A percentile compares a stretch with the other conserved stretches of the same genome.
Conservation (phyloP, 2,113 vertebrate species). For the Neofelis nebulosa region DNA sequence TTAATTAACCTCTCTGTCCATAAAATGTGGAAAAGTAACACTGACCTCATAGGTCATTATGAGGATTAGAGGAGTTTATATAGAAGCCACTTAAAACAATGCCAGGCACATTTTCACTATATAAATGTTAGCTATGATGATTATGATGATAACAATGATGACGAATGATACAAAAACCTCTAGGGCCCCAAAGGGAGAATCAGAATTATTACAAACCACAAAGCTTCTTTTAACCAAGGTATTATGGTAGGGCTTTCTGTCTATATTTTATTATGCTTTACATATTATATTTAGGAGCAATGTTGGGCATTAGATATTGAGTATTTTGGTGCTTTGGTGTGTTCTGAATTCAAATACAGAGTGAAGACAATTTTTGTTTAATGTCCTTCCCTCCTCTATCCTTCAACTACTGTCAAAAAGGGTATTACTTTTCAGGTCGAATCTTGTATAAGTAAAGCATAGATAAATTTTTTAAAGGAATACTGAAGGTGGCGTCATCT, state of each 20-base stretch:
- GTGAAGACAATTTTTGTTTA: background rate
- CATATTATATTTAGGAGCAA: background rate
- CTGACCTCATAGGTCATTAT: background rate
- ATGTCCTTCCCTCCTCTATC: background rate
- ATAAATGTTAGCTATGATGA: background rate
- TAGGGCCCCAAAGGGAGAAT: background rate
- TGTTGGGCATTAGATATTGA: background rate
- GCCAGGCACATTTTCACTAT: background rate
- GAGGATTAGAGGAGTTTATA: conserved; percentile 4
- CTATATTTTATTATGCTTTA: background rate
- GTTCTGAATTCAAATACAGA: conserved; percentile 44
- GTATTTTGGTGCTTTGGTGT: background rate
- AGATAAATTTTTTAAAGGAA: conserved; percentile 21
- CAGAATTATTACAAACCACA: background rate
- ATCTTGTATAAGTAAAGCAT: background rate
- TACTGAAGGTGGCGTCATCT: background rate
- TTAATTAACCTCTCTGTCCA: background rate
- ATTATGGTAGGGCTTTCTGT: background rate
- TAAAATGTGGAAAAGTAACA: background rate
- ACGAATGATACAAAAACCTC: background rate
- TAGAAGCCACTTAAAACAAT: conserved; percentile 1
- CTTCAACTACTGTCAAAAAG: conserved; percentile 13
- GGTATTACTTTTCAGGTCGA: background rate
- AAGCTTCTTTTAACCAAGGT: background rate
- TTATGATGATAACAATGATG: background rate